Evolutionary conservation across 2,797 vertebrate species (phyloP).

Genomic region (Leucoraja ocellata): DNA sequence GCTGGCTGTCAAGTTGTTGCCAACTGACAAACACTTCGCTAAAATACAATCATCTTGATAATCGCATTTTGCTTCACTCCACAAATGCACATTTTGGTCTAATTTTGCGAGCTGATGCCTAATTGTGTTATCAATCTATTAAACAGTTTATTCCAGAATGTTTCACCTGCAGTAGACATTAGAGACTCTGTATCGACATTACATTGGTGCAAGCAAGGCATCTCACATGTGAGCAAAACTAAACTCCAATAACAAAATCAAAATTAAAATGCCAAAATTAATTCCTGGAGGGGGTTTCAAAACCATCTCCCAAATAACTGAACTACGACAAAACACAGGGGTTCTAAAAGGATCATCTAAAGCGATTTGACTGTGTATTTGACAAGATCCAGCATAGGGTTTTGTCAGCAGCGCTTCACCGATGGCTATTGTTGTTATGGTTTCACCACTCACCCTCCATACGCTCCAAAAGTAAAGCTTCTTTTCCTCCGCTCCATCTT

Average conservation of each 20-base stretch:
- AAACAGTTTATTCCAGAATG: neutral
- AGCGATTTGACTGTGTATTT: neutral
- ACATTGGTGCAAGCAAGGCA: neutral
- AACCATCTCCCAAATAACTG: neutral
- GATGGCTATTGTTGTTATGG: too few species aligned
- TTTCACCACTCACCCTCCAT: slow-evolving; percentile 9
- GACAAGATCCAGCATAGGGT: neutral
- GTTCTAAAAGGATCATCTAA: neutral
- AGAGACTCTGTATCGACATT: too few species aligned
- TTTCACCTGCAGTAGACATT: neutral
- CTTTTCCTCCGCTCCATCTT: slow-evolving; percentile 21
- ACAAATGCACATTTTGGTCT: too few species aligned
- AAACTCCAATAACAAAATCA: neutral
- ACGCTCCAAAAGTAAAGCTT: slow-evolving; percentile 23
- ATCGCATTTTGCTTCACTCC: neutral
- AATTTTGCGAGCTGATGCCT: neutral
- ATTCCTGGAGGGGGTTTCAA: too few species aligned
- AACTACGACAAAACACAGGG: neutral
- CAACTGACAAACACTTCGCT: neutral
- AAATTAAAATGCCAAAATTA: neutral
- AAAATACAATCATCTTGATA: neutral
- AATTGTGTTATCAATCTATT: neutral
- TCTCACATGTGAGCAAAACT: neutral
- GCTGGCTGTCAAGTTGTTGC: neutral
- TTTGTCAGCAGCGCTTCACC: neutral